Conservation (phyloP, 1,140 invertebrate genomes). For the Colletes latitarsis region DNA sequence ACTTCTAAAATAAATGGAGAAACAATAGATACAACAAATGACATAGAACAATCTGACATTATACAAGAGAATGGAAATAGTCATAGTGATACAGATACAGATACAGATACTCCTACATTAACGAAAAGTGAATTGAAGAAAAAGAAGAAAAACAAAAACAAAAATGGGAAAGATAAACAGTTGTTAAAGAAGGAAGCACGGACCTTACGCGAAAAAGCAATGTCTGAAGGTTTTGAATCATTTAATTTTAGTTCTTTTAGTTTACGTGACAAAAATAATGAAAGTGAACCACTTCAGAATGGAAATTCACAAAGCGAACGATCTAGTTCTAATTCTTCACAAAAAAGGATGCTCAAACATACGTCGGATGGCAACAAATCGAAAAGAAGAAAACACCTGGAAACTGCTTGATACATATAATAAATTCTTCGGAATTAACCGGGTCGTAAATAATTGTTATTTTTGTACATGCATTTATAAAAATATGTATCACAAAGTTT, state of each 20-base stretch:
- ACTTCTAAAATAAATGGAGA: conserved; percentile 42
- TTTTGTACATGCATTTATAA: conserved; percentile 55
- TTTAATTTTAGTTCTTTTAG: conserved; percentile 67
- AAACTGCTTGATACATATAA: conserved; percentile 39
- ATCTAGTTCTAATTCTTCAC: conserved; percentile 23
- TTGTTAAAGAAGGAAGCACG: conserved; percentile 80
- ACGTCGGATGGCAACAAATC: conserved; percentile 47
- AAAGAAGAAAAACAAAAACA: conserved; percentile 71
- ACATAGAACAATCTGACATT: conserved; percentile 13
- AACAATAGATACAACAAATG: conserved; percentile 11
- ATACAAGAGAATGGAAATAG: conserved; percentile 24
- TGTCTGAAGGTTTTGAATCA: conserved; percentile 74
- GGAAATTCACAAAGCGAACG: conserved; percentile 32
- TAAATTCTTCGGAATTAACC: neutral
- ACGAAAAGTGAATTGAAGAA: conserved; percentile 49
- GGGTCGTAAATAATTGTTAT: conserved; percentile 54
- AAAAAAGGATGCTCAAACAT: conserved; percentile 57
- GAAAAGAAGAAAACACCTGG: conserved; percentile 65
- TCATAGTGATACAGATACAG: neutral
- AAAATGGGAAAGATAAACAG: conserved; percentile 72
- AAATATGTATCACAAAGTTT: conserved; percentile 51
- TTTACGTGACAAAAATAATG: conserved; percentile 40
- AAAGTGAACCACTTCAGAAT: conserved; percentile 49
- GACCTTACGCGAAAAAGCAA: conserved; percentile 73
- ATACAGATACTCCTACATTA: neutral